phyloP scores from a whole-genome alignment of 2,113 vertebrate species.

The Plecotus auritus region DNA sequence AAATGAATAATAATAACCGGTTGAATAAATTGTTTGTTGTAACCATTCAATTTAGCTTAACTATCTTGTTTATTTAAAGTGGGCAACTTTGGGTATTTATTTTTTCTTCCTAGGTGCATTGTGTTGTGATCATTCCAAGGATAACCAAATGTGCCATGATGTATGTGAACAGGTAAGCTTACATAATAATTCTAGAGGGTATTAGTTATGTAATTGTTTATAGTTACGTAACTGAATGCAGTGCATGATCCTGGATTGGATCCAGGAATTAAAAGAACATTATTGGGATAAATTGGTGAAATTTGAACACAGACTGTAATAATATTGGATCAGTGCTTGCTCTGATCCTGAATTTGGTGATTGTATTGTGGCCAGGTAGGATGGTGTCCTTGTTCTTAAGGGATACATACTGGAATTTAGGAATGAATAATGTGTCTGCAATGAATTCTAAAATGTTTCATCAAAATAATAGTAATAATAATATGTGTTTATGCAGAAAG shows the following conservation, averaged over 20 bases:
- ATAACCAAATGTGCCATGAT: conserved; percentile 91
- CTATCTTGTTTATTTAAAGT: conserved; percentile 34
- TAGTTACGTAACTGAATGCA: neutral
- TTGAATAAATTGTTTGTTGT: neutral
- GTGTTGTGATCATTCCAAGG: conserved; percentile 93
- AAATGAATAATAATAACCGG: neutral
- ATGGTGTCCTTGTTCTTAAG: neutral
- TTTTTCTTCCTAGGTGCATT: conserved; percentile 84
- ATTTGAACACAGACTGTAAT: neutral
- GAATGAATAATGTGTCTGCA: neutral
- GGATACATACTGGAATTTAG: neutral
- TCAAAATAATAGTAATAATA: neutral
- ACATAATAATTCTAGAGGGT: neutral
- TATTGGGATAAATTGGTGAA: neutral
- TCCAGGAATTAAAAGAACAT: neutral
- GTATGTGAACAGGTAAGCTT: conserved; percentile 94
- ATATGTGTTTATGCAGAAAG: neutral
- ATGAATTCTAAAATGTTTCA: conserved; percentile 1
- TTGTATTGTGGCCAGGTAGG: neutral
- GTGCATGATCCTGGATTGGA: neutral
- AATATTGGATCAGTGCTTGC: neutral
- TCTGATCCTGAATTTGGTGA: neutral
- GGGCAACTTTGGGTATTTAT: neutral
- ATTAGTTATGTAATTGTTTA: neutral
- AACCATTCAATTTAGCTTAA: neutral